phyloP scores from a whole-genome alignment of 2,113 vertebrate species.

The Laticauda colubrina region DNA sequence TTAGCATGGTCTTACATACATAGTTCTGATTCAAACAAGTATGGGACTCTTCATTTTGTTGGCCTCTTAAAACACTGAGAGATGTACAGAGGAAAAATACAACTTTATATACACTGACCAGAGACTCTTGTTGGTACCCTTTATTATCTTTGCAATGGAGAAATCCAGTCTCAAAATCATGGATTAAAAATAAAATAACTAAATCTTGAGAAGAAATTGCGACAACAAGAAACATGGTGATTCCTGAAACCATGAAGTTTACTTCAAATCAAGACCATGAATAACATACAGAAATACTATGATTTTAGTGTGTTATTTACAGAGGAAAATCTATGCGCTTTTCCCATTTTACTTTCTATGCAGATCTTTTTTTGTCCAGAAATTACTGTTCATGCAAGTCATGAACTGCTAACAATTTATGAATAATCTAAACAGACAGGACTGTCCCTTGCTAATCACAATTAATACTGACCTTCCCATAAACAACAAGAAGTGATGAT shows the following conservation, averaged over 20 bases:
- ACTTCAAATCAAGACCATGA: conserved; percentile 30
- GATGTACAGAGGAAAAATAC: neutral
- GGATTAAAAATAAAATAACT: neutral
- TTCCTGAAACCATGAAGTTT: conserved; percentile 1
- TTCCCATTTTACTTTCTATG: neutral
- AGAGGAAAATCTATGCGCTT: conserved; percentile 19
- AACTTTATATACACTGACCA: neutral
- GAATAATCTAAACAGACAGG: conserved; percentile 73
- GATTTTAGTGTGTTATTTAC: conserved; percentile 17
- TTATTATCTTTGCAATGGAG: neutral
- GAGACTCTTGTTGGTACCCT: neutral
- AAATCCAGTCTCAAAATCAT: neutral
- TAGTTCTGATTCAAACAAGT: neutral
- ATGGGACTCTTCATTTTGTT: neutral
- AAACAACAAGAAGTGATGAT: conserved; percentile 67
- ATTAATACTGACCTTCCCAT: conserved; percentile 69
- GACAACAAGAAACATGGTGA: neutral
- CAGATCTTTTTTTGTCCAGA: conserved; percentile 56
- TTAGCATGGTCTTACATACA: neutral
- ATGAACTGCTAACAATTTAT: conserved; percentile 62
- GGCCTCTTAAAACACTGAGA: too few species aligned
- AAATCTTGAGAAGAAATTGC: conserved; percentile 14
- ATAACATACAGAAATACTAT: conserved; percentile 9
- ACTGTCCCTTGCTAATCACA: conserved; percentile 73
- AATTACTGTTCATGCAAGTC: conserved; percentile 62